phyloP scores from a whole-genome alignment of 2,888 invertebrate species.

The Leptinotarsa juncta region DNA sequence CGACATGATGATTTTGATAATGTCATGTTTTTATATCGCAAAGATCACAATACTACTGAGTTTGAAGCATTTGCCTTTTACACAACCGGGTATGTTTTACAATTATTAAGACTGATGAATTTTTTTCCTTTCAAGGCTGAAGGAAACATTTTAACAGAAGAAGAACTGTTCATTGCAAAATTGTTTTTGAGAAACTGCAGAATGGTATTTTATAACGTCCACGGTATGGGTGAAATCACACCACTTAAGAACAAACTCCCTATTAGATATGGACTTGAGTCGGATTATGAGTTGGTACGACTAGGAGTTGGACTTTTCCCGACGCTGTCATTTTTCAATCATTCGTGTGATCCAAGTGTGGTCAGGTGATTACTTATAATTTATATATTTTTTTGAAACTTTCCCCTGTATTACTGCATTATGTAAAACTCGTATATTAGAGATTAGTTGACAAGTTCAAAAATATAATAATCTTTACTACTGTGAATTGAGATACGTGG shows the following conservation, averaged over 20 bases:
- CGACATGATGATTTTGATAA: slow-evolving; percentile 8
- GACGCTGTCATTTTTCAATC: neutral
- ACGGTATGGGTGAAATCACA: neutral
- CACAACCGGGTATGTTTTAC: neutral
- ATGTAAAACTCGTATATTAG: too few species aligned
- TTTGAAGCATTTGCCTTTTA: neutral
- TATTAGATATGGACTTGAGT: neutral
- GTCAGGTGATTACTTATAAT: neutral
- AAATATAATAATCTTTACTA: too few species aligned
- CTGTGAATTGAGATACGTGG: too few species aligned
- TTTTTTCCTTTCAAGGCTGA: slow-evolving; percentile 1
- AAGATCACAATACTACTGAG: neutral
- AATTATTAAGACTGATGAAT: neutral
- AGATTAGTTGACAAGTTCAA: too few species aligned
- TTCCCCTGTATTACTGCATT: too few species aligned
- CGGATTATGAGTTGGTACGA: neutral
- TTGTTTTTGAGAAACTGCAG: neutral
- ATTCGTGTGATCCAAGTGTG: slow-evolving; percentile 3
- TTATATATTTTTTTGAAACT: neutral
- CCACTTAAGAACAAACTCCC: neutral
- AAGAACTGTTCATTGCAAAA: neutral
- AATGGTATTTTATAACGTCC: neutral
- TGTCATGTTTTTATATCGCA: neutral
- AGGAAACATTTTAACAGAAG: neutral
- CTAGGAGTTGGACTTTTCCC: slow-evolving; percentile 2